phyloP scores from a whole-genome alignment of 2,888 invertebrate species.

The Caenorhabditis sp. region DNA sequence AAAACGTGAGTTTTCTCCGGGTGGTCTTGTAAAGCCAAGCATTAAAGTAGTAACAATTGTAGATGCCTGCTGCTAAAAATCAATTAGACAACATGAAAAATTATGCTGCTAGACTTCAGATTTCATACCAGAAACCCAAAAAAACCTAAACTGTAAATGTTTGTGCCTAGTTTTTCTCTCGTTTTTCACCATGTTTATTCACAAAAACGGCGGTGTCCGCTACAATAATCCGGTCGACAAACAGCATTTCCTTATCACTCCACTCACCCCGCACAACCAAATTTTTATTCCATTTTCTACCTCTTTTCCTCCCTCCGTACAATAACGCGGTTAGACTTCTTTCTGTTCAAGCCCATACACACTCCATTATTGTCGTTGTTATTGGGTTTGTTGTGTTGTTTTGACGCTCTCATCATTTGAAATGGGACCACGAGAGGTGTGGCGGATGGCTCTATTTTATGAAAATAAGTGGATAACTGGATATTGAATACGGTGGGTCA shows the following conservation, averaged over 20 bases:
- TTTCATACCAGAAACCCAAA: no score
- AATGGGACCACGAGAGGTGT: no score
- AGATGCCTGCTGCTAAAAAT: no score
- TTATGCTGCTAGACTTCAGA: no score
- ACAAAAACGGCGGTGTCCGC: conserved; percentile 34
- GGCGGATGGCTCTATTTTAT: conserved; percentile 4
- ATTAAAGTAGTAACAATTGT: no score
- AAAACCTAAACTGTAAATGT: no score
- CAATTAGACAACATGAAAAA: no score
- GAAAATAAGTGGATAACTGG: conserved; percentile 10
- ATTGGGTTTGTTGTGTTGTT: no score
- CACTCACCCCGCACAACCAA: neutral
- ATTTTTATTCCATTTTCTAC: conserved; percentile 14
- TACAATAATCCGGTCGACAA: conserved; percentile 41
- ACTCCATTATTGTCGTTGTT: neutral
- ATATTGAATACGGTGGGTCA: no score
- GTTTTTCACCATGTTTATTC: conserved; percentile 22
- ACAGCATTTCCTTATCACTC: conserved; percentile 43
- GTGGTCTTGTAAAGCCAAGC: no score
- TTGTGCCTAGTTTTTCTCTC: neutral
- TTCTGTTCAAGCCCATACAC: conserved; percentile 11
- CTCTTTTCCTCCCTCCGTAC: neutral
- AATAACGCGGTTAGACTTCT: conserved; percentile 13
- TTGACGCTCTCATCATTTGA: no score
- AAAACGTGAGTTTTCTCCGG: no score